These are phyloP conservation scores for Blennius ocellaris DNA, from an alignment of 2,113 vertebrate genomes.

Conservation along the genomic window DNA sequence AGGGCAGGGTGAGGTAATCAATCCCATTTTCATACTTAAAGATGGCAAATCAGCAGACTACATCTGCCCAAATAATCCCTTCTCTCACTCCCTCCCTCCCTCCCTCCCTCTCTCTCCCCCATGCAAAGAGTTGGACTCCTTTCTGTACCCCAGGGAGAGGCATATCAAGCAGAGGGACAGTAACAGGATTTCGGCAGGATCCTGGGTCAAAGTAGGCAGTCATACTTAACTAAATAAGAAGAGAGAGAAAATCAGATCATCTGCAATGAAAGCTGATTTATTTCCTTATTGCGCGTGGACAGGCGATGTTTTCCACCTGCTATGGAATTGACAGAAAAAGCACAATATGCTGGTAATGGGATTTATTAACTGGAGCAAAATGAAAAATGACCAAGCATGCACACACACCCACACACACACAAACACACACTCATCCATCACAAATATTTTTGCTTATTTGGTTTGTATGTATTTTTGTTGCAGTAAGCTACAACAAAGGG, in stretches of 20 bases:
- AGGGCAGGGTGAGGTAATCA: slow-evolving; percentile 61
- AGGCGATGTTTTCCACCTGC: slow-evolving; percentile 9
- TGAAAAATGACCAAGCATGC: slow-evolving; percentile 18
- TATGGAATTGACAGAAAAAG: slow-evolving; percentile 40
- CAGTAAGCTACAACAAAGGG: too few species aligned
- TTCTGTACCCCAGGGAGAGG: slow-evolving; percentile 48
- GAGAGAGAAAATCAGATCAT: slow-evolving; percentile 68
- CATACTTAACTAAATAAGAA: slow-evolving; percentile 60
- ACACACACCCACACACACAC: neutral
- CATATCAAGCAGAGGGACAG: slow-evolving; percentile 17
- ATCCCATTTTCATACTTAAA: slow-evolving; percentile 55
- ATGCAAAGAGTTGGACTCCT: slow-evolving; percentile 24
- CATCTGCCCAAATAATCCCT: slow-evolving; percentile 57
- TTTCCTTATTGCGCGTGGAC: slow-evolving; percentile 23
- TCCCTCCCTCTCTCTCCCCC: slow-evolving; percentile 35
- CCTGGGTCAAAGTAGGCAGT: slow-evolving; percentile 65
- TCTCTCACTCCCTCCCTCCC: slow-evolving; percentile 3
- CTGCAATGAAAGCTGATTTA: slow-evolving; percentile 70
- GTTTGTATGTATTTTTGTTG: too few species aligned
- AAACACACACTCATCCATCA: neutral
- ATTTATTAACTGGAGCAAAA: slow-evolving; percentile 40
- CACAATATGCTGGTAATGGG: slow-evolving; percentile 43
- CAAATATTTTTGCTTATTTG: too few species aligned
- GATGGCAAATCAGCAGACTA: slow-evolving; percentile 32
- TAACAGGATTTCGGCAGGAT: slow-evolving; percentile 73